Evolutionary conservation across 2,888 invertebrate genomes (phyloP), one percentile per base, ranked within the genome.

Genomic region (Ormyrus rosae): DNA sequence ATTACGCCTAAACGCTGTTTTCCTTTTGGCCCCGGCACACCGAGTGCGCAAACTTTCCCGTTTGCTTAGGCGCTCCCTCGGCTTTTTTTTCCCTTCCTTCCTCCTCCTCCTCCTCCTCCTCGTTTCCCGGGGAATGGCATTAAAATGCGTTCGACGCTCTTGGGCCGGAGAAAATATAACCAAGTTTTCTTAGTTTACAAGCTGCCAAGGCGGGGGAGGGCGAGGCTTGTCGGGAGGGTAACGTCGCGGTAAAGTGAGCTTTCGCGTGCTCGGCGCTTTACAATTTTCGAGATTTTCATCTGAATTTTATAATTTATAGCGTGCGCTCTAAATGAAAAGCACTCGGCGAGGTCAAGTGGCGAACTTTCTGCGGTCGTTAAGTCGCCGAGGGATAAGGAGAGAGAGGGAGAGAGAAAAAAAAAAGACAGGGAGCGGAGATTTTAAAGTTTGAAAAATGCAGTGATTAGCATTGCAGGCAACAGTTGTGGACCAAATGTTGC

Each of bases 1-100:
- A 80, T 83, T 83, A 79, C 73, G 74, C 45, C 63, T 71, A 78
- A 81, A 69, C 65, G 48, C 64, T 53, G 63, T 81, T 81, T 82
- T 79, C 78, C 51, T 81, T 79, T 55, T 58, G 65, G 55, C 64
- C 46, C 34, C 34, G 2, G 34, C 19, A 13, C 3, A 34, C 34
- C 34, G 34, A 34, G 34, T 34, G 34, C 34, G 34, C 34, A 34
- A 34, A 34, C 34, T 34, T 34, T 34, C 34, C 34, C 34, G 34
- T 34, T 34, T 34, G 34, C 34, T 34, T 34, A 34, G 34, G 34
- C 34, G 34, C 34, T 34, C 34, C 34, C 34, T 34, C 34, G 34
- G 34, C 34, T 3, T 34, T 4, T 4, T 34, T 34, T 34, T 4
- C 3, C n/a, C n/a, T n/a, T 34, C 34, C 19, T 19, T 34, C 34